phyloP scores from a whole-genome alignment of 2,797 vertebrate species.

The Acipenser ruthenus region DNA sequence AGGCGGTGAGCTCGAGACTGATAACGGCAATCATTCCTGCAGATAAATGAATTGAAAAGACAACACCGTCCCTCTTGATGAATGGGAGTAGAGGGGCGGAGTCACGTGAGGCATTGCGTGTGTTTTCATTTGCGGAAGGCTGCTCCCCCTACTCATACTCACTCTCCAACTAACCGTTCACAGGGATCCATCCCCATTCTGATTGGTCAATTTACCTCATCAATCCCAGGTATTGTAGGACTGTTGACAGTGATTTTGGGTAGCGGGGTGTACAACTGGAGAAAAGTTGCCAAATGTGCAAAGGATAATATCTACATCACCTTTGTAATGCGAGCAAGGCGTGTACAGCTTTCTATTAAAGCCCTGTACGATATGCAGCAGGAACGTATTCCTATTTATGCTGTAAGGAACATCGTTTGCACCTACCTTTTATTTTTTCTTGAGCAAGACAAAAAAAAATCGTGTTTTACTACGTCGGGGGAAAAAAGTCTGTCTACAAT shows the following conservation, averaged over 20 bases:
- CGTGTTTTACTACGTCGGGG: too few relatives aligned
- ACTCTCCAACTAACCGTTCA: slow-evolving; percentile 84
- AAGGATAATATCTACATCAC: slow-evolving; percentile 21
- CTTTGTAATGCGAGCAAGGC: too few relatives aligned
- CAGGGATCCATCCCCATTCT: slow-evolving; percentile 62
- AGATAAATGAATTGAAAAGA: slow-evolving; percentile 99
- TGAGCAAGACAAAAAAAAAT: too few relatives aligned
- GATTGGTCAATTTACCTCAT: slow-evolving; percentile 88
- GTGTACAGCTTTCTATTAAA: too few relatives aligned
- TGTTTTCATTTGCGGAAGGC: slow-evolving; percentile 63
- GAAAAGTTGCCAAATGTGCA: slow-evolving; percentile 38
- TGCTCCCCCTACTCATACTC: slow-evolving; percentile 65
- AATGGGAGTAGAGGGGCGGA: slow-evolving; percentile 88
- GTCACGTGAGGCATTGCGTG: slow-evolving; percentile 66
- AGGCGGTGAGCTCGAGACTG: slow-evolving; percentile 99
- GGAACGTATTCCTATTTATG: too few relatives aligned
- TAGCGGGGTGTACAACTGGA: slow-evolving; percentile 61
- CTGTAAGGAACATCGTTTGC: too few relatives aligned
- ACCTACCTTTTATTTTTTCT: too few relatives aligned
- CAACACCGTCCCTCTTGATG: slow-evolving; percentile 98
- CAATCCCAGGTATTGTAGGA: slow-evolving; percentile 91
- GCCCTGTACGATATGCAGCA: too few relatives aligned
- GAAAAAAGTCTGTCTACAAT: too few relatives aligned
- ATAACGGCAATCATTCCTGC: slow-evolving; percentile 99
- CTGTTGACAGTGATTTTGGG: slow-evolving; percentile 60